Evolutionary conservation across 92 coral and sea anemone genomes (phyloP).

Genomic region (Pocillopora grandis): DNA sequence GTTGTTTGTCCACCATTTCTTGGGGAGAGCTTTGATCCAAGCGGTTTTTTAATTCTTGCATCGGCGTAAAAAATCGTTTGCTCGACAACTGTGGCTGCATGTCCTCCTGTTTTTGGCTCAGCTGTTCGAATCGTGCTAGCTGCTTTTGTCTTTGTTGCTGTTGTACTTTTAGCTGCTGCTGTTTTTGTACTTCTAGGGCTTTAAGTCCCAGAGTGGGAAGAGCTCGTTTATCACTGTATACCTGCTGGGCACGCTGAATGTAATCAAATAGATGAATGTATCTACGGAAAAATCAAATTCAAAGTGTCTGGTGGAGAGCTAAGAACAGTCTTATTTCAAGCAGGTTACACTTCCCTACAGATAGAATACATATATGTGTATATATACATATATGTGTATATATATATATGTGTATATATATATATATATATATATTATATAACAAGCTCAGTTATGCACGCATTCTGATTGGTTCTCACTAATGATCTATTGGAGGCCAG

Average conservation of each 20-base stretch:
- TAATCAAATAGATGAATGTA: constrained; percentile 72
- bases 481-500: no score
- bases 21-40: not conserved
- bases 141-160: constrained; percentile 14
- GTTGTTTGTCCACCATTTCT: not conserved
- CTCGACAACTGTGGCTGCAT: constrained; percentile 6
- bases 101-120: not conserved
- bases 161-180: not conserved
- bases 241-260: constrained; percentile 65
- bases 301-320: no score
- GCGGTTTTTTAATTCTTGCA: not conserved
- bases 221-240: constrained; percentile 30
- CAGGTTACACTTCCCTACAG: no score
- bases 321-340: no score
- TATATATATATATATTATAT: no score
- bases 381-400: no score
- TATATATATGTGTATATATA: no score
- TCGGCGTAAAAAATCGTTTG: not conserved
- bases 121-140: not conserved
- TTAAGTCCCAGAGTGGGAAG: not conserved
- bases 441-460: no score
- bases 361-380: no score
- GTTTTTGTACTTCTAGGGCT: not conserved
- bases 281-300: constrained; percentile 27
- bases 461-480: no score